phyloP scores from a whole-genome alignment of 2,113 vertebrate species.

The Amphiprion percula region DNA sequence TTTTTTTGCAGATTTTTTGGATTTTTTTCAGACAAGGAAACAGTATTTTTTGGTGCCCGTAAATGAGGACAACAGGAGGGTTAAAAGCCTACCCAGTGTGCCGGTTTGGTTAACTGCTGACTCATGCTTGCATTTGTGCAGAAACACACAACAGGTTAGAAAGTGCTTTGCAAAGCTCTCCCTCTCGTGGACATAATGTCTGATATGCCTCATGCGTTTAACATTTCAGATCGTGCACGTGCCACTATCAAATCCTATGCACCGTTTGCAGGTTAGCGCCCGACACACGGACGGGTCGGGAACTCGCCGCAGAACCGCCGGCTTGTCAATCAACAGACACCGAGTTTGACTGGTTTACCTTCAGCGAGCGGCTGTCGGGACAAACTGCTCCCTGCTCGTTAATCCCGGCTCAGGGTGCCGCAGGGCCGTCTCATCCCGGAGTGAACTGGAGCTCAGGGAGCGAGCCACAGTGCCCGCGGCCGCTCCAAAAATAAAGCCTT shows the following conservation, averaged over 20 bases:
- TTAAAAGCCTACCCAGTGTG: neutral
- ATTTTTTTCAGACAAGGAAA: too few species aligned
- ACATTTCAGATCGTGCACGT: slow-evolving; percentile 53
- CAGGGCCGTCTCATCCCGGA: slow-evolving; percentile 74
- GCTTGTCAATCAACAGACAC: slow-evolving; percentile 72
- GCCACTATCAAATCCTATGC: slow-evolving; percentile 35
- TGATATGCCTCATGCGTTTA: slow-evolving; percentile 60
- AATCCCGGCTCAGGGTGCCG: slow-evolving; percentile 75
- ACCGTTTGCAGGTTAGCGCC: slow-evolving; percentile 52
- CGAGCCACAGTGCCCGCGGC: slow-evolving; percentile 67
- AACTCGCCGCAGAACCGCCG: slow-evolving; percentile 41
- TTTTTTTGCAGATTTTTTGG: too few species aligned
- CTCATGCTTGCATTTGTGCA: slow-evolving; percentile 22
- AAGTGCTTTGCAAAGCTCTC: slow-evolving; percentile 30
- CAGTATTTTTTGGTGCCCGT: too few species aligned
- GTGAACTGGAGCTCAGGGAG: slow-evolving; percentile 73
- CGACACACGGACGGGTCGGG: neutral
- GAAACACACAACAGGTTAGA: slow-evolving; percentile 17
- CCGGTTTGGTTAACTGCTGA: neutral
- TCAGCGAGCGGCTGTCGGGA: slow-evolving; percentile 65
- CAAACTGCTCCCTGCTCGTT: slow-evolving; percentile 79
- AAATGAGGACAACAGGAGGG: too few species aligned
- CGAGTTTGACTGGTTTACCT: slow-evolving; percentile 84
- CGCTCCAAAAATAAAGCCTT: slow-evolving; percentile 88
- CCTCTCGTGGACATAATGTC: slow-evolving; percentile 15